Evolutionary conservation across 1,140 invertebrate genomes (phyloP).

Genomic region (Drosophila subobscura): DNA sequence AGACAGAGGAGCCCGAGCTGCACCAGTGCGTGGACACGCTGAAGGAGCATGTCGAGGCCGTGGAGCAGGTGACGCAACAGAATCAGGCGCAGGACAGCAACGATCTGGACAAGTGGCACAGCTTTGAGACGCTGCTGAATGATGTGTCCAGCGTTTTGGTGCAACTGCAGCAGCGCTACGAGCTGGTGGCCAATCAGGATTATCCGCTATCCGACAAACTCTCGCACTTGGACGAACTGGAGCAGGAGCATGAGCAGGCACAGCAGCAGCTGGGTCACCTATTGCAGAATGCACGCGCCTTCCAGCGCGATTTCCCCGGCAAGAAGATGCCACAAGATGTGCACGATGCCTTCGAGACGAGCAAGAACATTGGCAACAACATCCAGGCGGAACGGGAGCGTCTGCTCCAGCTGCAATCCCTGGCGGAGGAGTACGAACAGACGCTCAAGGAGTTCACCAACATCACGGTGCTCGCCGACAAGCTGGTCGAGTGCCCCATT

Average conservation of each 20-base stretch:
- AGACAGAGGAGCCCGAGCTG: slow-evolving; percentile 84
- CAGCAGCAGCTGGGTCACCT: slow-evolving; percentile 80
- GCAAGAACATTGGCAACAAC: slow-evolving; percentile 87
- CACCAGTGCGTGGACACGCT: slow-evolving; percentile 84
- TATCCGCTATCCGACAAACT: slow-evolving; percentile 74
- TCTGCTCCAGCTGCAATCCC: slow-evolving; percentile 88
- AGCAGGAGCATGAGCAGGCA: slow-evolving; percentile 70
- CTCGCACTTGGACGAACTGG: slow-evolving; percentile 69
- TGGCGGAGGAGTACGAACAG: slow-evolving; percentile 93
- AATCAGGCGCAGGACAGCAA: slow-evolving; percentile 86
- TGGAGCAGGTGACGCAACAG: slow-evolving; percentile 86
- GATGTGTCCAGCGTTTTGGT: slow-evolving; percentile 48
- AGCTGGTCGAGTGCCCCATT: slow-evolving; percentile 89
- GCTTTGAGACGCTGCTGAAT: slow-evolving; percentile 84
- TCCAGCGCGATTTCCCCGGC: slow-evolving; percentile 87
- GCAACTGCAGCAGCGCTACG: slow-evolving; percentile 69
- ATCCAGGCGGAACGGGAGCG: slow-evolving; percentile 89
- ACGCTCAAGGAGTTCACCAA: slow-evolving; percentile 93
- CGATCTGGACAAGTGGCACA: slow-evolving; percentile 88
- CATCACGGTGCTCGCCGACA: slow-evolving; percentile 92
- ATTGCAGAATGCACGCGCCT: slow-evolving; percentile 84
- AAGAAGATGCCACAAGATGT: slow-evolving; percentile 88
- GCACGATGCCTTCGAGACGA: slow-evolving; percentile 87
- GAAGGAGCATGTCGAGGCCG: slow-evolving; percentile 85
- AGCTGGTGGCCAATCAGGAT: slow-evolving; percentile 61